phyloP scores from a whole-genome alignment of 35 echinoderm and acorn worm genomes.

The Heliocidaris tuberculata region DNA sequence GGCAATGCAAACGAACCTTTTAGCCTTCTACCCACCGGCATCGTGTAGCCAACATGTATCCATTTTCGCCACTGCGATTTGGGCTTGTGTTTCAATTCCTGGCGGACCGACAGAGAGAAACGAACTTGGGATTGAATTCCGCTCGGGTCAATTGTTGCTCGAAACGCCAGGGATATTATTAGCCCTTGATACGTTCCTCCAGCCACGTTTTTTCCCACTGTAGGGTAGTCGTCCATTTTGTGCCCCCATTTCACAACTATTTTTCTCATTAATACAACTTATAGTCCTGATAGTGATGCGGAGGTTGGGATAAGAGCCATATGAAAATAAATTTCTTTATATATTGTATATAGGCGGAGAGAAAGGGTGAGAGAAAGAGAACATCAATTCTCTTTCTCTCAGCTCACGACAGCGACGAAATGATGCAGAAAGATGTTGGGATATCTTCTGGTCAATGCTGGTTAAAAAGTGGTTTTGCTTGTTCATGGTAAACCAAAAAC shows the following conservation, averaged over 20 bases:
- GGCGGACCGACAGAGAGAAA: constrained; percentile 41
- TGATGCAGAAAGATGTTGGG: not conserved
- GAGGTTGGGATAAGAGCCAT: not conserved
- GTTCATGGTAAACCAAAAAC: no score
- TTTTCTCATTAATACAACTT: not conserved
- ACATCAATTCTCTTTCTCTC: no score
- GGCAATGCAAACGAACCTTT: not conserved
- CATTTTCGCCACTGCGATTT: constrained; percentile 42
- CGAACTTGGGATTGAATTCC: constrained; percentile 46
- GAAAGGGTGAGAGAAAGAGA: not conserved
- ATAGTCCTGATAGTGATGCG: not conserved
- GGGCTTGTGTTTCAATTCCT: constrained; percentile 53
- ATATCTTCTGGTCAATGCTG: no score
- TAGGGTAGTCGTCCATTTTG: not conserved
- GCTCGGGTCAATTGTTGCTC: constrained; percentile 45
- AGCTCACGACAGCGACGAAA: not conserved
- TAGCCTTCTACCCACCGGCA: not conserved
- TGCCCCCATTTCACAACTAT: not conserved
- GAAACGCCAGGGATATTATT: constrained; percentile 28
- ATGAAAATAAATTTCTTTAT: not conserved
- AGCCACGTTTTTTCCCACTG: constrained; percentile 38
- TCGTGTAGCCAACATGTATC: constrained; percentile 51
- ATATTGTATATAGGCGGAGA: not conserved
- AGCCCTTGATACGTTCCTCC: constrained; percentile 32
- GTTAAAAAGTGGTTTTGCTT: no score